Conservation (phyloP, 2,797 vertebrate genomes). For the Austrolebias charrua region DNA sequence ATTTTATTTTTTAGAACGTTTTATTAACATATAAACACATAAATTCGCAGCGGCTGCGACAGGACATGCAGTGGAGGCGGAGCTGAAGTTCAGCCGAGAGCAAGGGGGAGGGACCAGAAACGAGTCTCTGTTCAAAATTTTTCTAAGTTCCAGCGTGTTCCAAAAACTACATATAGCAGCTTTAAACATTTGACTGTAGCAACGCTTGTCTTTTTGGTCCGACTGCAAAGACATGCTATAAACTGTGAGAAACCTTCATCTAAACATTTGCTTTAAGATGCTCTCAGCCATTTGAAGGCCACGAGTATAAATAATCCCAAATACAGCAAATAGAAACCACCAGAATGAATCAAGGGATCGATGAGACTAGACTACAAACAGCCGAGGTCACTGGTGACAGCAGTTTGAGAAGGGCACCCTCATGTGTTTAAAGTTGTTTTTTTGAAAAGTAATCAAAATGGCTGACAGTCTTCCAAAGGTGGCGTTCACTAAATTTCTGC, state of each 20-base stretch:
- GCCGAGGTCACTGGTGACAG: background rate
- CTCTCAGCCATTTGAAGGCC: slow-evolving; percentile 44
- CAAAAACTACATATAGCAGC: too few relatives aligned
- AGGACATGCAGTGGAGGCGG: too few relatives aligned
- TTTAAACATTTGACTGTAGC: slow-evolving; percentile 33
- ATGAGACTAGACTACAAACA: slow-evolving; percentile 17
- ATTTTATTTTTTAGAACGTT: too few relatives aligned
- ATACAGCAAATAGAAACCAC: slow-evolving; percentile 22
- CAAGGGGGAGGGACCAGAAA: too few relatives aligned
- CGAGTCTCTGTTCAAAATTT: too few relatives aligned
- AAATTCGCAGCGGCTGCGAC: too few relatives aligned
- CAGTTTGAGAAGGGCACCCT: background rate
- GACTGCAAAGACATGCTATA: slow-evolving; percentile 21
- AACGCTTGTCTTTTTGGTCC: slow-evolving; percentile 36
- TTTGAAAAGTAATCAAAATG: slow-evolving; percentile 13
- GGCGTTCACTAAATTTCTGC: slow-evolving; percentile 40
- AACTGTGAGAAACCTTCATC: slow-evolving; percentile 18
- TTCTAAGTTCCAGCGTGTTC: too few relatives aligned
- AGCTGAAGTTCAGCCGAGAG: too few relatives aligned
- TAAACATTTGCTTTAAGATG: slow-evolving; percentile 29
- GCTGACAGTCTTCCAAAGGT: slow-evolving; percentile 60
- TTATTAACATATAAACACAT: too few relatives aligned
- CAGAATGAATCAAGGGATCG: background rate
- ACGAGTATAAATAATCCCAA: slow-evolving; percentile 10
- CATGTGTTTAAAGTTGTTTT: slow-evolving; percentile 9